Base-by-base conservation (phyloP, 2,888 invertebrate genomes). In the Parapristionchus giblindavisi region DNA sequence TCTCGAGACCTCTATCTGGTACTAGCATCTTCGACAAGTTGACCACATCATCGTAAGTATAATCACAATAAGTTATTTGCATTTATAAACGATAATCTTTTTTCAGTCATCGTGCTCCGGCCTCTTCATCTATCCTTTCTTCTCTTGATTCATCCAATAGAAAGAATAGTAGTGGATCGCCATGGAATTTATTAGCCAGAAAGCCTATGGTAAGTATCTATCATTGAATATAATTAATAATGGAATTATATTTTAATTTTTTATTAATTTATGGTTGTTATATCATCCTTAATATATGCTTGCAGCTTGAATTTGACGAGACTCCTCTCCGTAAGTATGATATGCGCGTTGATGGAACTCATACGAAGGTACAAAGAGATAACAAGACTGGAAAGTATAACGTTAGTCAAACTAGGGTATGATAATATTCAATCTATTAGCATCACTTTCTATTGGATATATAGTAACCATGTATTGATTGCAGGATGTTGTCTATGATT, bases 271-370 rank as follows among this genome's bases (percentile, higher is more conserved):
- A n/a, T n/a, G n/a, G n/a, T n/a, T n/a, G n/a, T n/a, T 32, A 17
- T 17, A 11, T 34, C 11, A 21, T 36, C 58, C 3, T 34, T 5
- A 3, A 0, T 32, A 14, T 40, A 27, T 24, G 14, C 36, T 36
- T 54, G 29, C 21, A 71, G 71, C 56, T 71, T 17, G 40, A 54
- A 3, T 71, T 56, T 24, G 71, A 56, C 36, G 54, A 56, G 14
- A 56, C 8, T 40, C 71, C 71, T 36, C 54, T 56, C 14, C 27
- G n/a, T 1, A 38, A 21, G 34, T 82, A 82, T 61, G 79, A 82
- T 54, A 76, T 82, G 48, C 81, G 79, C 48, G 75, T 77, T 24
- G 82, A 80, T 24, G 75, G 75, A 3, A 71, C 76, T 8, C 66
- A 78, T 29, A 77, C 80, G 21, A 70, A 72, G 40, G 80, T 81